Conservation (phyloP, 2,113 vertebrate species). For the Sphaerodactylus townsendi region DNA sequence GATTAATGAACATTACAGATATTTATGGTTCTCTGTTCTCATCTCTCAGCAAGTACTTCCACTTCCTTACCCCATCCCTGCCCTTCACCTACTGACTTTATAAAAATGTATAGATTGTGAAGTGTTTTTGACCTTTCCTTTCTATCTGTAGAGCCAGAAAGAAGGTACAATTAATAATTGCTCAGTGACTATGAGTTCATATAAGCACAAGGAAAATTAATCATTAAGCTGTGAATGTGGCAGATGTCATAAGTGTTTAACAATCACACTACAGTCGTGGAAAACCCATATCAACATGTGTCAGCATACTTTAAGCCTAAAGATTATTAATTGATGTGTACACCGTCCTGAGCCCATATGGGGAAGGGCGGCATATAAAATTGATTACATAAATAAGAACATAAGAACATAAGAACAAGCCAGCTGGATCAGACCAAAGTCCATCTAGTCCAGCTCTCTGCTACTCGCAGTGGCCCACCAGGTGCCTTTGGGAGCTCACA, state of each 20-base stretch:
- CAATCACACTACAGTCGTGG: background rate
- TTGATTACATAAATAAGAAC: too few relatives aligned
- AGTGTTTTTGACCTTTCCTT: conserved; percentile 18
- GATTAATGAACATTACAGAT: conserved; percentile 44
- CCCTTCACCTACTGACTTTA: background rate
- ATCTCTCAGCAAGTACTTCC: conserved; percentile 20
- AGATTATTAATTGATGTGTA: too few relatives aligned
- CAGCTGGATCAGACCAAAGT: too few relatives aligned
- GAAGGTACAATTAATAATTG: conserved; percentile 39
- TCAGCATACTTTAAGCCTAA: background rate
- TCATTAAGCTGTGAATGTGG: background rate
- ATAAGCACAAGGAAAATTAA: conserved; percentile 6
- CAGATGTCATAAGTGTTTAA: background rate
- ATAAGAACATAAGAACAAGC: too few relatives aligned
- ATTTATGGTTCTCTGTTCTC: background rate
- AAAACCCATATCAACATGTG: background rate
- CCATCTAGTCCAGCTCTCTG: too few relatives aligned
- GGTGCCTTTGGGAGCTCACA: too few relatives aligned
- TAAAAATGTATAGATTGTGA: background rate
- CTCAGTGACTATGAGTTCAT: conserved; percentile 13
- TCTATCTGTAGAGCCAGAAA: conserved; percentile 23
- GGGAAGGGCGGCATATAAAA: too few relatives aligned
- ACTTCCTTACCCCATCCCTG: conserved; percentile 26
- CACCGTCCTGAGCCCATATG: too few relatives aligned
- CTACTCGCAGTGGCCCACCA: too few relatives aligned